phyloP scores from a whole-genome alignment of 2,797 vertebrate species.

The Pipistrellus kuhlii region DNA sequence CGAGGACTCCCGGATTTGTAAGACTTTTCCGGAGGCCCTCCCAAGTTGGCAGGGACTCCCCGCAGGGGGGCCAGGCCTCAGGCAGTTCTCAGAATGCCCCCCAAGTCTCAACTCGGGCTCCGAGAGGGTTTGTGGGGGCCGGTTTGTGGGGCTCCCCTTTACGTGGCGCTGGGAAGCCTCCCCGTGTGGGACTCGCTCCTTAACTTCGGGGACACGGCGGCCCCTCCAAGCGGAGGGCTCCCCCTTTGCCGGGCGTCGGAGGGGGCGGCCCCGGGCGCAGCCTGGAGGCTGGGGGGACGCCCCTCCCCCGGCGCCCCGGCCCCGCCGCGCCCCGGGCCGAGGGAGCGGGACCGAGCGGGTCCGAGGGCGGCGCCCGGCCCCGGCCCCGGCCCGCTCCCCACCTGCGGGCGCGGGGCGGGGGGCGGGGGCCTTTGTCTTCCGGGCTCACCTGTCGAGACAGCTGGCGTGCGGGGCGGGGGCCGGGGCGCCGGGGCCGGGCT shows the following conservation, averaged over 20 bases:
- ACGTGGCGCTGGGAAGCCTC: not conserved
- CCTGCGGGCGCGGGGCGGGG: slow-evolving; percentile 71
- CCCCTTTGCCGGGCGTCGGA: not conserved
- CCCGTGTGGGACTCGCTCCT: not conserved
- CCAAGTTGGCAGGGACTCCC: slow-evolving; percentile 48
- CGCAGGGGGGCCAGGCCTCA: not conserved
- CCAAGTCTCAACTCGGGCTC: not conserved
- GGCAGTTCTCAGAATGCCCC: not conserved
- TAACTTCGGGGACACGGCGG: slow-evolving; percentile 56
- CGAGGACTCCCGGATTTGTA: slow-evolving; percentile 48
- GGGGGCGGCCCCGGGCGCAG: not conserved
- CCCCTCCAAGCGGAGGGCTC: not conserved
- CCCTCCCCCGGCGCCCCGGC: not conserved
- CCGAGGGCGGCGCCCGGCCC: slow-evolving; percentile 63
- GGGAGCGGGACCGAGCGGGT: too few species aligned
- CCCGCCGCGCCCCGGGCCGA: too few species aligned
- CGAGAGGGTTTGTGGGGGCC: not conserved
- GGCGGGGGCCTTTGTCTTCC: slow-evolving; percentile 79
- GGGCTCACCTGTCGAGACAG: slow-evolving; percentile 81
- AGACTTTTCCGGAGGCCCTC: slow-evolving; percentile 63
- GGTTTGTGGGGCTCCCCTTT: not conserved
- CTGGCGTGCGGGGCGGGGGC: slow-evolving; percentile 33
- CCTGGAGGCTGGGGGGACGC: not conserved
- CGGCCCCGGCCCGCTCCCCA: slow-evolving; percentile 27
- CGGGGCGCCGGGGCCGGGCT: slow-evolving; percentile 40